Evolutionary conservation across 2,797 vertebrate genomes (phyloP), one percentile per base, ranked within the genome.

Genomic region (Anisognathus igniventris): DNA sequence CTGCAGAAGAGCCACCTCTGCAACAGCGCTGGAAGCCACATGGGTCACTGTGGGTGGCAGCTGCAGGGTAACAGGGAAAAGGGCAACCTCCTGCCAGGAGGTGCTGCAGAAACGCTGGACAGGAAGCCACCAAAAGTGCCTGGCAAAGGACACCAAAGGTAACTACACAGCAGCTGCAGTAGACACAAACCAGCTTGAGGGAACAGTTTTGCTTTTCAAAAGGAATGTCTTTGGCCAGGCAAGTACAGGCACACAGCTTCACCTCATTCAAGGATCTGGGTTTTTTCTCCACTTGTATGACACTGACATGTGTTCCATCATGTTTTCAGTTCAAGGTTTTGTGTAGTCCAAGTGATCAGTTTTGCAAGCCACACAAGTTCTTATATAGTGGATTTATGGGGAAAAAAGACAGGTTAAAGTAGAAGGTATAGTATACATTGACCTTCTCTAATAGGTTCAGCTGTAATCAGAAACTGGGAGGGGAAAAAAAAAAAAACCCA

Each of bases 401-500:
- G 21, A 1, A 3, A 11, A 18, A 30, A 2, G 10, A 4, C 21
- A 28, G 19, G 1, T 2, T 22, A 28, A 35, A 6, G 7, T 6
- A 11, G 6, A 68, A 70, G 10, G 9, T 42, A 65, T 30, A 40
- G 16, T 22, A 50, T 2, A 1, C 5, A 53, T 0, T 0, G 8
- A 14, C 54, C 51, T 70, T 44, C 39, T 51, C 12, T 33, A 91
- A 62, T 7, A 76, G 22, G 19, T 50, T 79, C 39, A 78, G 31
- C 35, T 42, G 3, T 31, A 72, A 65, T 16, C 28, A 39, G 45
- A 48, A 80, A 65, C 7, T 3, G 1, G 3, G 17, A 15, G 17
- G 8, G 0, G 1, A 0, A 4, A n/a, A 37, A 51, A 31, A 7
- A 37, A 51, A n/a, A 7, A 35, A 5, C 5, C 21, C 2, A 5